Evolutionary conservation across 53 echinoderm and acorn worm species (phyloP), one percentile per base, ranked within the genome.

Genomic region (Luidia sarsii): DNA sequence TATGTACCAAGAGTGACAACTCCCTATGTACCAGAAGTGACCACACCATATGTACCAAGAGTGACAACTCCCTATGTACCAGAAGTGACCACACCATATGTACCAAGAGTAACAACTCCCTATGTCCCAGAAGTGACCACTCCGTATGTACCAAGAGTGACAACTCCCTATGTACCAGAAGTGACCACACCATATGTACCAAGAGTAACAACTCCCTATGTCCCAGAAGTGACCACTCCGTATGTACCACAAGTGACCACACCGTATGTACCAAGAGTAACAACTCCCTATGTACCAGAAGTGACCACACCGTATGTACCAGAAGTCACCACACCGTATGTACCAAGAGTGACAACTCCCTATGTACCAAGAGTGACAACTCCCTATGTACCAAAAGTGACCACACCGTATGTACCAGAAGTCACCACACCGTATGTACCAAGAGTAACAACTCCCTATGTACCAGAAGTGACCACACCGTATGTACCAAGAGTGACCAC

Each of bases 121-220:
- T 41, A 41, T 41, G 41, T 41, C 6, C 41, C 41, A 41, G 6
- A 41, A 41, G 41, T 41, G 41, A 41, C 41, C 41, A 41, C 41
- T 7, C 41, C 41, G 6, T 41, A 41, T 41, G 41, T 41, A 7
- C 41, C 41, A 7, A 6, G 11, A 41, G 41, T 11, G 41, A 41
- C 41, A 6, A 41, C 41, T 29, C 21, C 59, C 2, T 57, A 57
- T 57, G 59, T 57, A 24, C 59, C 59, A 57, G 21, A 29, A 6
- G 59, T 28, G 59, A 57, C 59, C 30, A 57, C 59, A 57, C 59
- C 59, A 1, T 28, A 57, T 57, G 59, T 57, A 24, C 59, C 30
- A 22, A 13, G 25, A 25, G 59, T 28, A 14, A 57, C 59, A 2
- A 57, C 59, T 24, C 59, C 59, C 2, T 57, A 57, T 57, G 59